Conservation (phyloP, 2,113 vertebrate genomes). For the Origma solitaria region DNA sequence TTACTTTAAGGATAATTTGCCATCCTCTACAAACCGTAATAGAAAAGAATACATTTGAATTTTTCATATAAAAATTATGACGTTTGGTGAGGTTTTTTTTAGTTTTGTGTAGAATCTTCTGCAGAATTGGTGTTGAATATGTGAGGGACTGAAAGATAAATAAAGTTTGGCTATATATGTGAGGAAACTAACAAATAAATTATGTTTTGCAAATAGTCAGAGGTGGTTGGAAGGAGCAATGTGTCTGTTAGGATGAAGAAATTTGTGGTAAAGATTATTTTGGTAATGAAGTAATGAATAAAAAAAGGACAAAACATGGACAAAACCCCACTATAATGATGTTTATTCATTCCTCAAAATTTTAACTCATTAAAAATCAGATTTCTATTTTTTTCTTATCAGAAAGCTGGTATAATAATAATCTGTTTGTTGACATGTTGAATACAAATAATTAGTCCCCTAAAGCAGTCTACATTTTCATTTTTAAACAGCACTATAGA, state of each 20-base stretch:
- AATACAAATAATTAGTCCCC: not conserved
- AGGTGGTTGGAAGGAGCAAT: not conserved
- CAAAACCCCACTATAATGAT: not conserved
- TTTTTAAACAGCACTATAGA: not conserved
- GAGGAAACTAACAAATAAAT: not conserved
- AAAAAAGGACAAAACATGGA: not conserved
- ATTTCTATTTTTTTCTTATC: not conserved
- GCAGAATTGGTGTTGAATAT: not conserved
- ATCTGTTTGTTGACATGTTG: not conserved
- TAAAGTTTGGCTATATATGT: not conserved
- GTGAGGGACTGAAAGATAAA: not conserved
- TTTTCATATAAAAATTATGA: not conserved
- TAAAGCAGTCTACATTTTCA: not conserved
- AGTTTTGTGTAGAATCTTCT: not conserved
- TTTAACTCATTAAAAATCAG: not conserved
- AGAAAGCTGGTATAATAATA: not conserved
- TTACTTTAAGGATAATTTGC: not conserved
- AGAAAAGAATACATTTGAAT: not conserved
- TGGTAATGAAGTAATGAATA: not conserved
- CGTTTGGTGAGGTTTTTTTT: fast-evolving
- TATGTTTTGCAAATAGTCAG: not conserved
- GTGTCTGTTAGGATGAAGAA: not conserved
- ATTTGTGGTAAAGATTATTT: not conserved
- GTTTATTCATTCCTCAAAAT: not conserved
- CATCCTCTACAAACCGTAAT: not conserved